phyloP scores from a whole-genome alignment of 2,113 vertebrate genomes.

The Rhinichthys klamathensis region DNA sequence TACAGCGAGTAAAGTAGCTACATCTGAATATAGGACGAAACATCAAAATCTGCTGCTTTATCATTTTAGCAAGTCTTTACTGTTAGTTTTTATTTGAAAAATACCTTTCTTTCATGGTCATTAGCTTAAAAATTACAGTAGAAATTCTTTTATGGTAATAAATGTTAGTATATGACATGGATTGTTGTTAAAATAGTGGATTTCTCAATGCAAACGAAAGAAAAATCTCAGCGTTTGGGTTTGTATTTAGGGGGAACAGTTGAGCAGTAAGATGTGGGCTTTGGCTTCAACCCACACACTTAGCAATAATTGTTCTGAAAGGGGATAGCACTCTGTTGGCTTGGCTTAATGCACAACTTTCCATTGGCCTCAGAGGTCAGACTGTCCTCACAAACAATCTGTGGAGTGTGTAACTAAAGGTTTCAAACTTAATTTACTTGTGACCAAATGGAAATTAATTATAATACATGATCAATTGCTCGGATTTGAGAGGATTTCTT shows the following conservation, averaged over 20 bases:
- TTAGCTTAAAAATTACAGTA: not conserved
- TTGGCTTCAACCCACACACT: conserved; percentile 18
- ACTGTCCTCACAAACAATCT: not conserved
- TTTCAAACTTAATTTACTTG: conserved; percentile 13
- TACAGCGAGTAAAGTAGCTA: not conserved
- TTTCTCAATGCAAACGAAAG: not conserved
- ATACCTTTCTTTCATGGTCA: not conserved
- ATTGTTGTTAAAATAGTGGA: not conserved
- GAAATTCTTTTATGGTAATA: not conserved
- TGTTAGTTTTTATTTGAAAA: not conserved
- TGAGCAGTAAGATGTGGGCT: not conserved
- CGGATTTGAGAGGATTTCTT: not conserved
- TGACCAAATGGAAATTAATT: not conserved
- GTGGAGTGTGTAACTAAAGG: not conserved
- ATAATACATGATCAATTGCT: not conserved
- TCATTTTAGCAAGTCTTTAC: not conserved
- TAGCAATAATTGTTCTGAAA: conserved; percentile 17
- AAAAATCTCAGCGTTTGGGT: not conserved
- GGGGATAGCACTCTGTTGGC: conserved; percentile 11
- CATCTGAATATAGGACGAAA: not conserved
- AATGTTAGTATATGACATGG: not conserved
- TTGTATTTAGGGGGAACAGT: not conserved
- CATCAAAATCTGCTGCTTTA: not conserved
- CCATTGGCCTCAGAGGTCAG: conserved; percentile 16
- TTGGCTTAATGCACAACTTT: conserved; percentile 29